Evolutionary conservation across 2,797 vertebrate genomes (phyloP).

Genomic region (Mionectes olivaceus): DNA sequence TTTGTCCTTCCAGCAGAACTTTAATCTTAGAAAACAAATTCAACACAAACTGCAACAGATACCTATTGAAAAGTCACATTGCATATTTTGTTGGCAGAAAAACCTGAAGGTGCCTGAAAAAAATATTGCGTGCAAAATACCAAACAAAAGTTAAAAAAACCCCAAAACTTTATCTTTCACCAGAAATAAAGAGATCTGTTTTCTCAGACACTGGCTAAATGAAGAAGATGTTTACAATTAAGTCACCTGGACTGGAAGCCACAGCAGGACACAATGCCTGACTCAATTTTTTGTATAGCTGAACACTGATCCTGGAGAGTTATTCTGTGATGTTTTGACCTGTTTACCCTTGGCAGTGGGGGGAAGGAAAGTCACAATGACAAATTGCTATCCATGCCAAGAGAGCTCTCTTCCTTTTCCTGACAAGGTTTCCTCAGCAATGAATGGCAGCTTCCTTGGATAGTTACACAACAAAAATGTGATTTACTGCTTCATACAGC

Average conservation of each 20-base stretch:
- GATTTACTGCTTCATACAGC: constrained; percentile 64
- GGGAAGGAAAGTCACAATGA: constrained; percentile 78
- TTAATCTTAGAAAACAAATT: constrained; percentile 22
- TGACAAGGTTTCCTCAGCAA: constrained; percentile 78
- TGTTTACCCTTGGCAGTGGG: constrained; percentile 67
- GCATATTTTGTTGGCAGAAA: not conserved
- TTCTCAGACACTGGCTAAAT: not conserved
- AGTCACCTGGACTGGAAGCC: constrained; percentile 58
- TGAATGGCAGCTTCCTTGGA: constrained; percentile 78
- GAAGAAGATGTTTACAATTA: constrained; percentile 13
- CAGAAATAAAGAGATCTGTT: not conserved
- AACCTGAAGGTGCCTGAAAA: not conserved
- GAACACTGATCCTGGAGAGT: constrained; percentile 57
- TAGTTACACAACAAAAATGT: constrained; percentile 68
- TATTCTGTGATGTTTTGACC: constrained; percentile 67
- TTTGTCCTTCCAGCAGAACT: constrained; percentile 11
- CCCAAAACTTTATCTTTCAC: not conserved
- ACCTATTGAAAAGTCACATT: not conserved
- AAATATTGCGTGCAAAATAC: not conserved
- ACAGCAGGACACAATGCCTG: constrained; percentile 45
- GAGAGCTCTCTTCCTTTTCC: constrained; percentile 80
- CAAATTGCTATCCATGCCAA: constrained; percentile 74
- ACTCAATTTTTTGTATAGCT: constrained; percentile 55
- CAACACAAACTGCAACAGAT: not conserved
- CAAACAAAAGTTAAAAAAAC: not conserved